Evolutionary conservation across 1,140 invertebrate genomes (phyloP).

Genomic region (Sinella curviseta): DNA sequence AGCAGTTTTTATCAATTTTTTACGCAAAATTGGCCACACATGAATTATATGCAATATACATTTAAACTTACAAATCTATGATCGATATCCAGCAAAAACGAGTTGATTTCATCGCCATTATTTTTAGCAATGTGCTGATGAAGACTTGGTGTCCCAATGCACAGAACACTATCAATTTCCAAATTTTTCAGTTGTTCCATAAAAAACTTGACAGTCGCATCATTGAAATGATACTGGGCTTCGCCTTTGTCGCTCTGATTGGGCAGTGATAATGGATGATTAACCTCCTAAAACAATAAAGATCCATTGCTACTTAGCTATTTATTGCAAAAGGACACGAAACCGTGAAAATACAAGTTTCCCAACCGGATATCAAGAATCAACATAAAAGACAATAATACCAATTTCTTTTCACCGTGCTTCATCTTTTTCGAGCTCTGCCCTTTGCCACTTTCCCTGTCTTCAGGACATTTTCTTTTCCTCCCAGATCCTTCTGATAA

Average conservation of each 20-base stretch:
- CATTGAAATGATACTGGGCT: constrained; percentile 19
- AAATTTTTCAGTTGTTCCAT: background rate
- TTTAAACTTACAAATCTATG: background rate
- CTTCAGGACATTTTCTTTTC: background rate
- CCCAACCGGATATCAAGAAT: no score
- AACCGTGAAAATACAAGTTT: no score
- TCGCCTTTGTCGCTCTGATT: background rate
- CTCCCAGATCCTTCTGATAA: no score
- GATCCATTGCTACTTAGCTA: no score
- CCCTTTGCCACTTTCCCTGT: background rate
- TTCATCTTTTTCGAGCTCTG: no score
- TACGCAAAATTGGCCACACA: no score
- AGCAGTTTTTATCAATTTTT: no score
- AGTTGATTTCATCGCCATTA: background rate
- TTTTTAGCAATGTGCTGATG: background rate
- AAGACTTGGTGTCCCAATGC: constrained; percentile 15
- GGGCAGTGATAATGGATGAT: background rate
- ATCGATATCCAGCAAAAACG: constrained; percentile 15
- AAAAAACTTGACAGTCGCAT: background rate
- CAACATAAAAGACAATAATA: no score
- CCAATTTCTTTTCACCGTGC: no score
- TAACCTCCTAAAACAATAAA: background rate
- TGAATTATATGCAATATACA: no score
- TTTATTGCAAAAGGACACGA: no score
- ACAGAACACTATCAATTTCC: background rate